Base-by-base conservation (phyloP, 1,140 invertebrate species). In the Pantala flavescens region DNA sequence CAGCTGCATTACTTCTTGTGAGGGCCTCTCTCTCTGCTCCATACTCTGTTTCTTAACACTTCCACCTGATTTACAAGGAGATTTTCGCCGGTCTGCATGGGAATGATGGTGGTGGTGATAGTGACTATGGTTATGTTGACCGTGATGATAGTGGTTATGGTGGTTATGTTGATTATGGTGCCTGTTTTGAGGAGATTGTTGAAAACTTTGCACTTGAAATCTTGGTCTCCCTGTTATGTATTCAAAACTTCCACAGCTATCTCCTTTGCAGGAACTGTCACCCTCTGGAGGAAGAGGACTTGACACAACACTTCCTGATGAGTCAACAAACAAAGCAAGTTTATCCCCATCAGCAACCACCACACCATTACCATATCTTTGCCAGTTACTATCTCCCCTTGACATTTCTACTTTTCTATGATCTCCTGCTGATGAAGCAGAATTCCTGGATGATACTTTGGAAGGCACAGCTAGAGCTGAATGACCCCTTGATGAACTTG, bases 181-280 rank as follows among this genome's bases (percentile, higher is more conserved):
- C 21, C 23, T 14, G n/a, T 70, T 70, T 70, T 23, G 49, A 24
- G n/a, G 7, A n/a, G 21, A 23, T 36, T 42, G 71, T 19, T 72
- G 71, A 14, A 24, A 2, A 23, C 10, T 24, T 42, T 24, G 78
- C 75, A 77, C 81, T n/a, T 78, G 78, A 19, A 28, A 71, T 74
- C 78, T 78, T 70, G 80, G 79, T 49, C 79, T 78, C 24, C 80
- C 80, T 7, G 49, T 63, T n/a, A 84, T 80, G 77, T 88, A 89
- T 76, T 89, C 87, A 75, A 89, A 89, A 80, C 87, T 88, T 14
- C 86, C 87, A 79, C 87, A 89, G 71, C 85, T 87, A 73, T 89
- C 87, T 16, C 87, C 87, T 74, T 85, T 84, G 77, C 84, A 83
- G 14, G 80, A 79, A 49, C 75, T 75, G 23, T 73, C 71, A 14